Evolutionary conservation across 2,888 invertebrate genomes (phyloP), one percentile per base, ranked within the genome.

Genomic region (Schizaphis graminum): DNA sequence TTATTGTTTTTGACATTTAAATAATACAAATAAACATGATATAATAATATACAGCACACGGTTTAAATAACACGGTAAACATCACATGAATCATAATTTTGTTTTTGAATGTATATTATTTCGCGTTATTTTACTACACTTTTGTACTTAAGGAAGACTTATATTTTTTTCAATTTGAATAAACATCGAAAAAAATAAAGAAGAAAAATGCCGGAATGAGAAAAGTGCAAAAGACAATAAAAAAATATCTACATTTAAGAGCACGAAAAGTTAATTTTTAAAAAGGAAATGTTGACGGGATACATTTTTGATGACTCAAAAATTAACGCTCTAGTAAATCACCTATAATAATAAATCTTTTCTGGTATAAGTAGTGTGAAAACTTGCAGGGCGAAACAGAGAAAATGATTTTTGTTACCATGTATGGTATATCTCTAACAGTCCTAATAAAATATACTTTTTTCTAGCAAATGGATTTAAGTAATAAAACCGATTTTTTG

Each of bases 211-310:
- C 35, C 21, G 8, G 77, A 1, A 28, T 41, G 35, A 35, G 35
- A 47, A 61, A 47, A 61, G 26, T 11, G 26, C 21, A 49, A 77
- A 56, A 41, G 35, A 53, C 21, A 13, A 49, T 21, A 44, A 56
- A 77, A 77, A 91, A 57, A 57, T 85, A 85, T 85, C n/a, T 91
- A 85, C 53, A 85, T 91, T 56, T 44, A n/a, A 85, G 41, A 44
- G 56, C 44, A 8, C 85, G 44, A 41, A 41, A 84, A 41, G 41
- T 35, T 77, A 77, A 77, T 77, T 77, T 77, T 77, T 8, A 8
- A 53, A 35, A 91, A 91, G 41, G 1, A 84, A 56, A 56, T 3
- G 41, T 26, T 53, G 77, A 41, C 53, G 16, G 84, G 84, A 56
- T 28, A 44, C 84, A 41, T 84, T 91, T 84, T 91, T 53, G 21